phyloP scores from a whole-genome alignment of 2,797 vertebrate species.

The Sebastes iracundus region DNA sequence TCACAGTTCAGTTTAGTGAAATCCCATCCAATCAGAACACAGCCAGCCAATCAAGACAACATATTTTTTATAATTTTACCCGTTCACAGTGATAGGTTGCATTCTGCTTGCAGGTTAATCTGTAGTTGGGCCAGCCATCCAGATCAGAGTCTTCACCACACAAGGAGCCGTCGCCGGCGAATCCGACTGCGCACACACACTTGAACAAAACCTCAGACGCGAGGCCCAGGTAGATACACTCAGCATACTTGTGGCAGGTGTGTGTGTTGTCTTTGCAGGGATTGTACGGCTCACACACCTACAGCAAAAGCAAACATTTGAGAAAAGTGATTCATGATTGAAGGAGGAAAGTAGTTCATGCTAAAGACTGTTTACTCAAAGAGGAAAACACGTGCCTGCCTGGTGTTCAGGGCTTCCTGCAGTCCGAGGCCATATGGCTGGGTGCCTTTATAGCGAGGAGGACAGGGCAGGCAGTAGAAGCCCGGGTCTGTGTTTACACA shows the following conservation, averaged over 20 bases:
- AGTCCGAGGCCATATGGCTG: constrained; percentile 92
- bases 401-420: constrained; percentile 84
- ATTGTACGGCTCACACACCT: constrained; percentile 96
- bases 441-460: constrained; percentile 90
- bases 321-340: neutral
- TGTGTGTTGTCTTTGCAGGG: constrained; percentile 95
- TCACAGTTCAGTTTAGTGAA: constrained; percentile 9
- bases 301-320: neutral
- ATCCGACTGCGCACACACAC: constrained; percentile 92
- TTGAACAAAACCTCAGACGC: constrained; percentile 93
- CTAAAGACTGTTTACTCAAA: neutral
- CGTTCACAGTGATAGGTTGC: constrained; percentile 92
- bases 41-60: neutral
- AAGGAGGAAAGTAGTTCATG: neutral
- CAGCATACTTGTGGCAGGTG: constrained; percentile 89
- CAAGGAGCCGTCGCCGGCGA: constrained; percentile 91
- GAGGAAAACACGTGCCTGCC: constrained; percentile 83
- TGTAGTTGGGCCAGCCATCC: constrained; percentile 96
- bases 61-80: constrained; percentile 72
- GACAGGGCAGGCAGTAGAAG: constrained; percentile 95
- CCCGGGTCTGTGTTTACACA: constrained; percentile 96
- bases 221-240: constrained; percentile 92
- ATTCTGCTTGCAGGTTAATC: constrained; percentile 89
- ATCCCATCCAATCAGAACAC: constrained; percentile 9
- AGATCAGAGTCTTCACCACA: constrained; percentile 96